Evolutionary conservation across 53 echinoderm and acorn worm species (phyloP).

Genomic region (Paelopatides confundens): DNA sequence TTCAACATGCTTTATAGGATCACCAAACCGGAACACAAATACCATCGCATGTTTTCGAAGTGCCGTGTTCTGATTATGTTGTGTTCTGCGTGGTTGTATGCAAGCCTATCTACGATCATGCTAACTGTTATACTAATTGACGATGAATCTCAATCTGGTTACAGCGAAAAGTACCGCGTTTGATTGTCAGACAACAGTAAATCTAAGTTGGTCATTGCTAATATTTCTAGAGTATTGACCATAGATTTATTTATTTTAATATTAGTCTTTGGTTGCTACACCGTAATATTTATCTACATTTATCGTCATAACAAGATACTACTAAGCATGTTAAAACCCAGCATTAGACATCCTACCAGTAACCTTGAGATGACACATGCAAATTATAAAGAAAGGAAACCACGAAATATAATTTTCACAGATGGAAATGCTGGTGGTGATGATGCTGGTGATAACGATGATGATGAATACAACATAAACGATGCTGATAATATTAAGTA

Average conservation of each 20-base stretch:
- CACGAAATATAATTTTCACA: background rate
- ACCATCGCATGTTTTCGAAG: slow-evolving; percentile 50
- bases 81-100: slow-evolving; percentile 35
- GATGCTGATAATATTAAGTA: background rate
- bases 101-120: background rate
- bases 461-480: background rate
- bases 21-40: slow-evolving; percentile 40
- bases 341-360: background rate
- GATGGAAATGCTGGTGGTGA: too few relatives aligned
- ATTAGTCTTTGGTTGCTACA: slow-evolving; percentile 4
- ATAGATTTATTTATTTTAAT: slow-evolving; percentile 11
- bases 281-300: slow-evolving; percentile 53
- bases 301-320: slow-evolving; percentile 55
- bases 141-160: slow-evolving; percentile 10
- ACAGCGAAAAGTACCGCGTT: slow-evolving; percentile 45
- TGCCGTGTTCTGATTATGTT: slow-evolving; percentile 36
- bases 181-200: slow-evolving; percentile 30
- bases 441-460: too few relatives aligned
- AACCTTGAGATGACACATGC: background rate
- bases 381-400: too few relatives aligned
- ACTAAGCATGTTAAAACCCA: slow-evolving; percentile 41
- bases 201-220: background rate
- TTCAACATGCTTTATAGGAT: slow-evolving; percentile 52
- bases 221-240: background rate
- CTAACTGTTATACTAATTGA: slow-evolving; percentile 10